Base-by-base conservation (phyloP, 1,140 invertebrate species). In the Brachionus angularis region DNA sequence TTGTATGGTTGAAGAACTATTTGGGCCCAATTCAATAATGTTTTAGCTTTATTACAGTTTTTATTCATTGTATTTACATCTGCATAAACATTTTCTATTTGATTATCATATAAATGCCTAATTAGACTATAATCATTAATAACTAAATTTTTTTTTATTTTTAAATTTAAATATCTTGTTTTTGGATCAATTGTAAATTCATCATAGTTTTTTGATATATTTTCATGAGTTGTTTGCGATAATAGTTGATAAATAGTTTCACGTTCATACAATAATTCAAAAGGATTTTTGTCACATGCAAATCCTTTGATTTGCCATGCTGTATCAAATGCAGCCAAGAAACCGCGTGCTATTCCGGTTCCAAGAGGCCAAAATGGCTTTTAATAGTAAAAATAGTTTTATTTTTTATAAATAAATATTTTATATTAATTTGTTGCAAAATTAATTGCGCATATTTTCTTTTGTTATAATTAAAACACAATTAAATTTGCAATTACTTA, bases 311-410 rank as follows among this genome's bases (percentile, higher is more conserved):
- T 88, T 73, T 93, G 90, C 93, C 95, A 99, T 33, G 91, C 91
- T 0, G 93, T 90, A 84, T 98, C 95, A 77, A 98, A 86, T 2
- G 90, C 91, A 49, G 92, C 92, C 0, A 99, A 83, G 81, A 98
- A 99, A 27, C 96, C 96, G 53, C 95, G 85, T 0, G 93, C 95
- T 83, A 93, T 97, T 3, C 96, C 96, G 25, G 93, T 95, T 0
- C 95, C 94, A 0, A 93, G 96, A 2, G 95, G 94, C 95, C 95
- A 98, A 81, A 98, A 98, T 0, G 93, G 94, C 86, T 90, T n/a
- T n/a, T n/a, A n/a, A n/a, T n/a, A n/a, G n/a, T n/a, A n/a, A n/a
- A n/a, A n/a, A n/a, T n/a, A 77, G 23, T 85, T n/a, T n/a, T n/a
- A n/a, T n/a, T n/a, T n/a, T n/a, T n/a, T n/a, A n/a, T n/a, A 84